phyloP scores from a whole-genome alignment of 2,797 vertebrate species.

The Aeoliscus strigatus region DNA sequence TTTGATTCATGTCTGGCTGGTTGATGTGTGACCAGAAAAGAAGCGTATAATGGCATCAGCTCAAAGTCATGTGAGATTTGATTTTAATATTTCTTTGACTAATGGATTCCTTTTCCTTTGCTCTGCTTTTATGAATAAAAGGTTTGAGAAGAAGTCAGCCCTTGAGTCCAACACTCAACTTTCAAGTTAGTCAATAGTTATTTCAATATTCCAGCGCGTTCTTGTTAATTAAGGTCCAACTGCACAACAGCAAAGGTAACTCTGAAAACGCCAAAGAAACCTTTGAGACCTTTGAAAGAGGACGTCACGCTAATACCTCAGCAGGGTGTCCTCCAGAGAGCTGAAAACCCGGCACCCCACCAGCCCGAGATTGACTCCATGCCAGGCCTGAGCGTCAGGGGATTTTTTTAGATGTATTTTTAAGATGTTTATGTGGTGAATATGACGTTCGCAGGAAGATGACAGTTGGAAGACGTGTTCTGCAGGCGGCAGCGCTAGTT shows the following conservation, averaged over 20 bases:
- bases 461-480: too few species aligned
- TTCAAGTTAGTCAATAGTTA: conserved; percentile 14
- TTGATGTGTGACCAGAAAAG: conserved; percentile 33
- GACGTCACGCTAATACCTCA: conserved; percentile 36
- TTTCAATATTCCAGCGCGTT: too few species aligned
- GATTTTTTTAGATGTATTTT: too few species aligned
- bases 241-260: too few species aligned
- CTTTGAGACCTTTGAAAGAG: conserved; percentile 34
- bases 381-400: too few species aligned
- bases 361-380: too few species aligned
- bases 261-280: conserved; percentile 45
- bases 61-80: conserved; percentile 32
- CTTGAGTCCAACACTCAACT: conserved; percentile 4
- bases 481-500: too few species aligned
- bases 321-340: too few species aligned
- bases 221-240: too few species aligned
- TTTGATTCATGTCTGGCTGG: conserved; percentile 30
- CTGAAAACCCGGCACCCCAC: too few species aligned
- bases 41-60: conserved; percentile 27
- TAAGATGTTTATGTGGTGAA: too few species aligned
- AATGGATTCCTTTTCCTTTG: conserved; percentile 1
- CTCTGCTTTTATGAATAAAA: conserved; percentile 9
- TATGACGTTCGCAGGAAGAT: too few species aligned
- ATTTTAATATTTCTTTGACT: conserved; percentile 19
- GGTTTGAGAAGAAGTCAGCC: conserved; percentile 4